These are phyloP conservation scores for Penaeus vannamei DNA, from an alignment of 1,140 invertebrate species.

Conservation along the genomic window DNA sequence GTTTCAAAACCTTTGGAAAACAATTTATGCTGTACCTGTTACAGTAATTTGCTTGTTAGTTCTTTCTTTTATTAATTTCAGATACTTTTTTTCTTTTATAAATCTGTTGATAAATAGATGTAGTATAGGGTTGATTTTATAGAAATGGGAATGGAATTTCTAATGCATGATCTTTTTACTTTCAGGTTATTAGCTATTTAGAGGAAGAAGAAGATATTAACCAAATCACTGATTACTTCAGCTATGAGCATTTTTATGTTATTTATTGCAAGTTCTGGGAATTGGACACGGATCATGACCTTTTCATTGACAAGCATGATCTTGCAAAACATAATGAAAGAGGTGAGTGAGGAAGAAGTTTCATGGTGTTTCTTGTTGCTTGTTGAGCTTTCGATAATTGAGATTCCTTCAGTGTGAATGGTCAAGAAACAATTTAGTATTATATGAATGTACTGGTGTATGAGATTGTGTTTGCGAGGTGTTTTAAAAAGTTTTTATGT, in stretches of 20 bases:
- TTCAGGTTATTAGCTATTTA: constrained; percentile 71
- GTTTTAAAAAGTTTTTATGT: constrained; percentile 3
- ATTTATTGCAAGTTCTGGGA: constrained; percentile 99
- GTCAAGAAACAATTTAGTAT: too few relatives aligned
- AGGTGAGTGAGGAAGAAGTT: constrained; percentile 76
- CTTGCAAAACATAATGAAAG: constrained; percentile 96
- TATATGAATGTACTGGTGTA: too few relatives aligned
- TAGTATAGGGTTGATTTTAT: too few relatives aligned
- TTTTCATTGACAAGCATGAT: constrained; percentile 94
- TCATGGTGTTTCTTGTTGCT: background rate
- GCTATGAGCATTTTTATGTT: constrained; percentile 99
- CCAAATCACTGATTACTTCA: constrained; percentile 95
- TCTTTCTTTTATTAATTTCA: background rate
- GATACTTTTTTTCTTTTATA: background rate
- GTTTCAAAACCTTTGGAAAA: too few relatives aligned
- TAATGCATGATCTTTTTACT: background rate
- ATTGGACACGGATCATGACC: constrained; percentile 97
- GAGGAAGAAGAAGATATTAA: constrained; percentile 97
- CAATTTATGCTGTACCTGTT: too few relatives aligned
- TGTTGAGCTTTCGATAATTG: background rate
- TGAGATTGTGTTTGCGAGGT: background rate
- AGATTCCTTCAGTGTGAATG: too few relatives aligned
- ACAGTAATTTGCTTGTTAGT: too few relatives aligned
- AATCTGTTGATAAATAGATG: background rate
- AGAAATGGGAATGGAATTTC: too few relatives aligned